A percentile compares a stretch with the other conserved stretches of the same genome.
Conservation (phyloP, 2,888 invertebrate species). For the Leucoma salicis region DNA sequence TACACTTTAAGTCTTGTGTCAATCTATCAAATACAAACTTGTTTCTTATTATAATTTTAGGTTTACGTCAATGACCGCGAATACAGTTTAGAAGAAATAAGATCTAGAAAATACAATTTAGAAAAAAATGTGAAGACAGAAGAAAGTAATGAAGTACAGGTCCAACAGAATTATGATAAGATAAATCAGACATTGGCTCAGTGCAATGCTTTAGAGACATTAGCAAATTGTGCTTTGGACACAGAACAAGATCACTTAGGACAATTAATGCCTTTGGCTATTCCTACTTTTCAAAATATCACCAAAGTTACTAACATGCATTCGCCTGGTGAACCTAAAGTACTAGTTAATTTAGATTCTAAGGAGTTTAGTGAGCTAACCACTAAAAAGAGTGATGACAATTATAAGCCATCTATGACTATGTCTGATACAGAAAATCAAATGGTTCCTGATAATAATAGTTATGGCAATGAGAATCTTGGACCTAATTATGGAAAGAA, state of each 20-base stretch:
- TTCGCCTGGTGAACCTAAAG: constrained; percentile 75
- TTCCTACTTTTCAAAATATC: constrained; percentile 72
- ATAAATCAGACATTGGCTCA: constrained; percentile 71
- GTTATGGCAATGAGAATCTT: constrained; percentile 53
- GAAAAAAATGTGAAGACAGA: constrained; percentile 57
- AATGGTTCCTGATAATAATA: constrained; percentile 35
- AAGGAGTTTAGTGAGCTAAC: constrained; percentile 71
- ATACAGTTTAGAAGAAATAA: constrained; percentile 90
- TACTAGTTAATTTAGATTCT: constrained; percentile 72
- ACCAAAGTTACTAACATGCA: constrained; percentile 75
- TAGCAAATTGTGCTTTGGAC: constrained; percentile 75
- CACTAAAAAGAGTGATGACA: constrained; percentile 58
- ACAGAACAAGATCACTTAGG: constrained; percentile 72
- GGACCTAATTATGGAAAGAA: constrained; percentile 58
- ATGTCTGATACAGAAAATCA: constrained; percentile 63
- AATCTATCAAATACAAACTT: neutral
- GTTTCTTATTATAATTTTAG: constrained; percentile 36
- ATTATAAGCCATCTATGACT: constrained; percentile 42
- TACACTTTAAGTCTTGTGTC: too few relatives aligned
- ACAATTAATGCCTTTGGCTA: constrained; percentile 69
- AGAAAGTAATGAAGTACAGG: constrained; percentile 43
- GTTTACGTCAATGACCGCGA: constrained; percentile 83
- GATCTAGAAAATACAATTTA: constrained; percentile 82
- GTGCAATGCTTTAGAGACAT: constrained; percentile 74
- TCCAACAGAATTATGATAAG: constrained; percentile 53